Percentiles rank a stretch among this genome's conserved stretches.
Conservation (phyloP, 1,140 invertebrate species). For the Sinonovacula constricta region DNA sequence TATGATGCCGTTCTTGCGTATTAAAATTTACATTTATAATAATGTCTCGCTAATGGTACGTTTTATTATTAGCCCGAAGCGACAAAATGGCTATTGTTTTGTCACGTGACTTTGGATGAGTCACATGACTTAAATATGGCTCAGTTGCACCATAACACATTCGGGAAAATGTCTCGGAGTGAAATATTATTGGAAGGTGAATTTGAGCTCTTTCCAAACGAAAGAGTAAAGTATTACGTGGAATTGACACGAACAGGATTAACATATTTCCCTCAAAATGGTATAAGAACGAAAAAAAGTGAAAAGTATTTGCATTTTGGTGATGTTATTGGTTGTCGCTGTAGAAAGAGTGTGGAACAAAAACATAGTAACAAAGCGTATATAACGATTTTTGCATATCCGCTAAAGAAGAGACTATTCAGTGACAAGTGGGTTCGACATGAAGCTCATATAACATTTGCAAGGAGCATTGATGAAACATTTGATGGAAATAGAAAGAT, state of each 20-base stretch:
- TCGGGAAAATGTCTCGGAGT: conserved; percentile 30
- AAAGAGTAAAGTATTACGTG: conserved; percentile 37
- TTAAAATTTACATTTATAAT: no score
- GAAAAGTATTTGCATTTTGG: conserved; percentile 51
- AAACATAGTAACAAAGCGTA: conserved; percentile 49
- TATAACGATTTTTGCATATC: conserved; percentile 42
- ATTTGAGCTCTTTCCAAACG: conserved; percentile 48
- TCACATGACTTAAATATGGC: conserved; percentile 14
- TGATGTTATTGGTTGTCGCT: conserved; percentile 48
- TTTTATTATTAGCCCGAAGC: no score
- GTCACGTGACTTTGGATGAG: not conserved
- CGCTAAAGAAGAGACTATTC: conserved; percentile 47
- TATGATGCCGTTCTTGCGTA: no score
- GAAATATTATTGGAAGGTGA: conserved; percentile 42
- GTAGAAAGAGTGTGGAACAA: conserved; percentile 42
- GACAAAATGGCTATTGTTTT: not conserved
- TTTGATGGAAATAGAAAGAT: conserved; percentile 47
- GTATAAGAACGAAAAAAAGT: conserved; percentile 33
- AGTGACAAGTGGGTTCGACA: conserved; percentile 31
- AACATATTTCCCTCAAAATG: conserved; percentile 37
- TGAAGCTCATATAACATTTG: conserved; percentile 36
- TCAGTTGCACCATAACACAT: not conserved
- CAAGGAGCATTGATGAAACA: conserved; percentile 6
- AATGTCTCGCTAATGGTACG: no score
- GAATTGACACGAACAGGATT: conserved; percentile 33